Evolutionary conservation across 2,797 vertebrate species (phyloP), one percentile per base, ranked within the genome.

Genomic region (Liparis tanakae): DNA sequence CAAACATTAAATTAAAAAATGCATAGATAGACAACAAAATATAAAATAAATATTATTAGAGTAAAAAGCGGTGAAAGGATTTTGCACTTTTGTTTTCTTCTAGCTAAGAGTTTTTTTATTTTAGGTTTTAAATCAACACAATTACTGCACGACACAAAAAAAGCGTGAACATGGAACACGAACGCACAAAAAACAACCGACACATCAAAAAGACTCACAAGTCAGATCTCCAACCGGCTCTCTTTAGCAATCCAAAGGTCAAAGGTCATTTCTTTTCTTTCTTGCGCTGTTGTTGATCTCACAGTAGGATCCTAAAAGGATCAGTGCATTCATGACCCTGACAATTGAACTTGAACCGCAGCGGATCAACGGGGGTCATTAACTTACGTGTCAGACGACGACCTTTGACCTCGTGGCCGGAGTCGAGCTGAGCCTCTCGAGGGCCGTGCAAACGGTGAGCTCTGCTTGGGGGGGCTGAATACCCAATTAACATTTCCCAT

Each of bases 401-500:
- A 80, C 81, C 80, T 83, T 59, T 85, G 75, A 75, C 67, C 61
- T 12, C 36, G 10, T 36, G 58, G 36, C 73, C 88, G 89, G 76
- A 72, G 73, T 84, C 72, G 6, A 10, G 51, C 70, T 63, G 55
- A 78, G 34, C 89, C 90, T 90, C 90, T 81, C 85, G 88, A 84
- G 91, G 90, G 88, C 88, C 90, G 85, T 91, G 79, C 83, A 83
- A 66, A 77, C 82, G 87, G 72, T n/a, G 33, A 51, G 64, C 78
- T 77, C 75, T 54, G 72, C 75, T 59, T 2, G 25, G 25, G 25
- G 25, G 25, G 25, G 25, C 25, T 30, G 25, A 30, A 30, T 30
- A 30, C 77, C 66, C 84, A 79, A 77, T 76, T 89, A 85, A 90
- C 89, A 87, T 89, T 90, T 92, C 90, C 86, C 86, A 85, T 91